Base-by-base conservation (phyloP, 2,888 invertebrate genomes). In the Oegoconia quadripuncta region DNA sequence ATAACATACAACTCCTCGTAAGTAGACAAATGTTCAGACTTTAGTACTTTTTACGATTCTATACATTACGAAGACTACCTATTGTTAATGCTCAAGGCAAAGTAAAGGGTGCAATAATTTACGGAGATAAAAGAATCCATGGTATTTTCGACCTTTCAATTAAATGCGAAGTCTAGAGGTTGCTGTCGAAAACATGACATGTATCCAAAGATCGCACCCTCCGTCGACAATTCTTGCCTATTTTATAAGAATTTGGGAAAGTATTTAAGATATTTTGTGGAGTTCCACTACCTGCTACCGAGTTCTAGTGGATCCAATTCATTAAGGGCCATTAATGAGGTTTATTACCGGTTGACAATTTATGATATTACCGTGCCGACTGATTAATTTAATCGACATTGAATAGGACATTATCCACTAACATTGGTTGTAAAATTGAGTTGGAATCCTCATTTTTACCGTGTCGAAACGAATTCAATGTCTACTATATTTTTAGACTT, bases 321-420 rank as follows among this genome's bases (percentile, higher is more conserved):
- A 86, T 84, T 86, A 80, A 67, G 52, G 70, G 54, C 60, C 64
- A 77, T 81, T 80, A 80, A 76, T 69, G 73, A 75, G 58, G 59
- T 79, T 82, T 82, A 82, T 78, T 67, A 67, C 69, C 56, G 63
- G 47, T 55, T 56, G 49, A 64, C 50, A 71, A 77, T 83, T 81
- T 84, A 81, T 76, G 64, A 59, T 53, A 59, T 53, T 48, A 53
- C 56, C 51, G 39, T 43, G 48, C 49, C 57, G 58, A 55, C 69
- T 75, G 75, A 82, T 80, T 80, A 79, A 84, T 83, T 75, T 69
- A 74, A 75, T 64, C 66, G 68, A 68, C 61, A 67, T 65, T 74
- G 67, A 71, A 74, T 71, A 64, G 66, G 63, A 58, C 64, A 56
- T 62, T 64, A 62, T 51, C 50, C 56, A 49, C 54, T 50, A 58